Base-by-base conservation (phyloP, 2,888 invertebrate species). In the Drosophila limbata region DNA sequence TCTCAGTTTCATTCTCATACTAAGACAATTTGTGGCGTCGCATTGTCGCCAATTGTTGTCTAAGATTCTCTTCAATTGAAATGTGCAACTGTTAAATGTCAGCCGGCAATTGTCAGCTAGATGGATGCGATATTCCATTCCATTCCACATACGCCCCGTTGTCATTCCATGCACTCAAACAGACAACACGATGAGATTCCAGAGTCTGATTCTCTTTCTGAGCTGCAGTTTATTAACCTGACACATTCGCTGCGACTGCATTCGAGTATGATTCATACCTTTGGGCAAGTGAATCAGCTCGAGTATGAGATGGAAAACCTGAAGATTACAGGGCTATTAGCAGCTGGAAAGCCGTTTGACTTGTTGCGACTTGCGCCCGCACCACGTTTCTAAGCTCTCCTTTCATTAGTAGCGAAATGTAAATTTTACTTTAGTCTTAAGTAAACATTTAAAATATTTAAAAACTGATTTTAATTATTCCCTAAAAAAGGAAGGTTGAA, bases 21-120 rank as follows among this genome's bases (percentile, higher is more conserved):
- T 64, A 66, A 47, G 42, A 42, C 64, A 73, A 73, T 25, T 17
- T 59, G 35, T 61, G 77, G 77, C 82, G 77, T 69, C 80, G 69
- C 77, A 68, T 65, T 75, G 79, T 81, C 81, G 81, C 72, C 69
- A 75, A 71, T 65, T 62, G 71, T 53, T 59, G 68, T 73, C 79
- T 79, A 76, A 79, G 79, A 71, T 79, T 76, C 72, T 56, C 69
- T 72, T 90, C 82, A 91, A 91, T 91, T 91, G 90, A 91, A 91
- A 91, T 90, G 90, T 91, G 90, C 90, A 91, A 89, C 88, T 89
- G 87, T 72, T 74, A 88, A 84, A 88, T 90, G 90, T 90, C 90
- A 91, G 81, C 75, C 69, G 75, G 62, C 87, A 90, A 90, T 90
- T 90, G 89, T 84, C 86, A 62, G 48, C 84, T 84, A 84, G 84